Base-by-base conservation (phyloP, 35 echinoderm and acorn worm species). In the Hemicentrotus pulcherrimus region DNA sequence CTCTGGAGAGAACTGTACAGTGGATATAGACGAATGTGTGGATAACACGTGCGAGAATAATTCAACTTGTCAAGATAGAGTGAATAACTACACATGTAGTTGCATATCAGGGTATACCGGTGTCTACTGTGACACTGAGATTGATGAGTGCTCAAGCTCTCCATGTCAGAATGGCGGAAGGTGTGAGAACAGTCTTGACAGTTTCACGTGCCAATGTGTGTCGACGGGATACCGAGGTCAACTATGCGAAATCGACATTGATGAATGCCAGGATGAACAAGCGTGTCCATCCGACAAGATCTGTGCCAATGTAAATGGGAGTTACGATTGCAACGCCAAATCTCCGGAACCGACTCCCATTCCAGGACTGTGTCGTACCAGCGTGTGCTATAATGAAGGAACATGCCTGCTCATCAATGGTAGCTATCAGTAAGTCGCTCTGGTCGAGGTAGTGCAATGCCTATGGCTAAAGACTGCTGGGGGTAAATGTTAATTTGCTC, bases 271-370 rank as follows among this genome's bases (percentile, higher is more conserved):
- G 45, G 32, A 22, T 41, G 92, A 88, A 13, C 5, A 9, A 12
- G 35, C 95, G 2, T 96, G 95, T 88, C 90, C 70, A 48, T 41
- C 65, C 5, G 61, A 96, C 31, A 41, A 22, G 16, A 86, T 58
- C 1, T 96, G 95, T 94, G 86, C 47, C 31, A 96, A 96, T 94
- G 41, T 59, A 94, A 86, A 86, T 88, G 95, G 95, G 28, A 92
- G 92, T 7, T 96, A 93, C 28, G 16, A 47, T 19, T 93, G 91
- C 28, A 12, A 47, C 30, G 6, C 50, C 11, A 78, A 8, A 78
- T n/a, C 91, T 19, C 2, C 5, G 91, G 91, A 58, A 22, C 30
- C 91, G n/a, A 93, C 91, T 12, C 48, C 91, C n/a, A 12, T 58
- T 13, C 47, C 91, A 10, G 91, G 91, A 50, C 48, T 93, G 16